These are phyloP conservation scores for Syrphus vitripennis DNA, from an alignment of 2,888 invertebrate species.

Conservation along the genomic window DNA sequence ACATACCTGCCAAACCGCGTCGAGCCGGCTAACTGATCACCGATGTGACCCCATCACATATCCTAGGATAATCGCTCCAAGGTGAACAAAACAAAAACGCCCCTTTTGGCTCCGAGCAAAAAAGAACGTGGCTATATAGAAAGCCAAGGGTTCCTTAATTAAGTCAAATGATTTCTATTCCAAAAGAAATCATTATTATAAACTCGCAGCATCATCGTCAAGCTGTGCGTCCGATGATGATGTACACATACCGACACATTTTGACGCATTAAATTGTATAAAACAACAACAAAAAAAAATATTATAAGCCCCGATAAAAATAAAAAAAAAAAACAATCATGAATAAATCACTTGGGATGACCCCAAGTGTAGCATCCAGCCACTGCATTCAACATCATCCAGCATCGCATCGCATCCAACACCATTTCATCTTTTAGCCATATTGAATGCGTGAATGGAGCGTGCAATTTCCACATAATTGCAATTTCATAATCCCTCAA, in stretches of 20 bases:
- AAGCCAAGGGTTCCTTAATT: constrained; percentile 62
- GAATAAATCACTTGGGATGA: constrained; percentile 65
- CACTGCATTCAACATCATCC: constrained; percentile 1
- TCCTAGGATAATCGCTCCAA: constrained; percentile 59
- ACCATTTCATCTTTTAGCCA: not conserved
- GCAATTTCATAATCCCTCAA: constrained; percentile 67
- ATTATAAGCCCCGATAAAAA: not conserved
- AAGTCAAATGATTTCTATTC: constrained; percentile 70
- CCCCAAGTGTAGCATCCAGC: constrained; percentile 56
- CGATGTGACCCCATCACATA: constrained; percentile 16
- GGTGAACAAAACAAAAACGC: constrained; percentile 38
- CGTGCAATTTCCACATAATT: constrained; percentile 68
- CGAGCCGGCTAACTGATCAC: not conserved
- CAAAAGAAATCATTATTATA: constrained; percentile 61
- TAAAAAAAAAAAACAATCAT: constrained; percentile 62
- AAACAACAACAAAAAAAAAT: not conserved
- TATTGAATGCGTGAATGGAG: constrained; percentile 61
- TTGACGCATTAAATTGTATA: constrained; percentile 73
- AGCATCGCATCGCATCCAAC: not conserved
- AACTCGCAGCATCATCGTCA: not conserved
- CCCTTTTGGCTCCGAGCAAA: not conserved
- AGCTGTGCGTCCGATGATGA: constrained; percentile 48
- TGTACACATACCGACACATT: constrained; percentile 76
- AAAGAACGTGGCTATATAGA: constrained; percentile 21
- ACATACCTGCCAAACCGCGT: too few relatives aligned